These are phyloP conservation scores for Plagiodera versicolora DNA, from an alignment of 2,888 invertebrate genomes.

Conservation along the genomic window DNA sequence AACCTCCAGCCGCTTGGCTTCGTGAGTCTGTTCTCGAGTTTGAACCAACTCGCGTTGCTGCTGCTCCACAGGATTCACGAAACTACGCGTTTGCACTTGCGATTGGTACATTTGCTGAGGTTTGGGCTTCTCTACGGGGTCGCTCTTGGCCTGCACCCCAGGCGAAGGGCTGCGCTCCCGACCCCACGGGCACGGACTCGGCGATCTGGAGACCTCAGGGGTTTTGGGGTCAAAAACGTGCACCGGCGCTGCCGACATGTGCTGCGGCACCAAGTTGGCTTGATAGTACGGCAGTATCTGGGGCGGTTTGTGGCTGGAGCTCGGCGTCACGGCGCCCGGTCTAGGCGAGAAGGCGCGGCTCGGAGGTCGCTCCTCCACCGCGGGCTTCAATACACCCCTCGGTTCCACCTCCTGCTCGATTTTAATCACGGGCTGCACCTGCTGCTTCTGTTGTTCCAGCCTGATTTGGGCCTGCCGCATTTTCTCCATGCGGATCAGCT, in stretches of 20 bases:
- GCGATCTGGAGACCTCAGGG: constrained; percentile 64
- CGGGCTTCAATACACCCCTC: constrained; percentile 65
- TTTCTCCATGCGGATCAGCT: constrained; percentile 40
- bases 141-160: constrained; percentile 39
- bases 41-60: constrained; percentile 7
- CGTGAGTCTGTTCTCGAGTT: constrained; percentile 10
- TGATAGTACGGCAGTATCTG: constrained; percentile 79
- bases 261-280: constrained; percentile 72
- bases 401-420: constrained; percentile 42
- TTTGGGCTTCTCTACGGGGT: constrained; percentile 58
- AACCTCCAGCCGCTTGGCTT: constrained; percentile 25
- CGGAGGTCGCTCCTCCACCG: constrained; percentile 58
- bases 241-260: constrained; percentile 63
- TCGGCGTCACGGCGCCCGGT: constrained; percentile 68
- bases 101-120: constrained; percentile 37
- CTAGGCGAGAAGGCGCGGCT: constrained; percentile 60
- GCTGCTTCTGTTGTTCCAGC: constrained; percentile 26
- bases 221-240: constrained; percentile 64
- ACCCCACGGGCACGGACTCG: constrained; percentile 60
- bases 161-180: constrained; percentile 49
- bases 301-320: constrained; percentile 73
- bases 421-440: constrained; percentile 39
- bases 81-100: constrained; percentile 28
- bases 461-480: constrained; percentile 37
- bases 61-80: constrained; percentile 12